Evolutionary conservation across 2,113 vertebrate genomes (phyloP), one percentile per base, ranked within the genome.

Genomic region (Empidonax alnorum): DNA sequence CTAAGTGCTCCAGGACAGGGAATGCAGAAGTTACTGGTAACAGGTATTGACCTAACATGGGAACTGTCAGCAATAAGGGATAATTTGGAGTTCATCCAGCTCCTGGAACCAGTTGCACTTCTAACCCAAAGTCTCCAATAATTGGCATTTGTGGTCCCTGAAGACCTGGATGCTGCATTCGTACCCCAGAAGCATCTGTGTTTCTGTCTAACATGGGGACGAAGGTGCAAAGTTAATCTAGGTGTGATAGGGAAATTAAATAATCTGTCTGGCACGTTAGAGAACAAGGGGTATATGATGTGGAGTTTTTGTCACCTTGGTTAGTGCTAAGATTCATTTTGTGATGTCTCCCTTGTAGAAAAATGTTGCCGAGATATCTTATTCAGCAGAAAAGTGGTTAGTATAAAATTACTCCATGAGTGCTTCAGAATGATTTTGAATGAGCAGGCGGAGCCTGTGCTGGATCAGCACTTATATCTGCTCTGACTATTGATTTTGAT

Each of bases 401-500:
- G 16, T 67, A 25, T 74, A 61, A 68, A 93, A 90, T 94, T n/a
- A 65, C 52, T 71, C 27, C 8, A 2, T 66, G 93, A 81, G 35
- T 2, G 6, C 91, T 93, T 92, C 6, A 3, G 80, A 71, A 47
- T 74, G 56, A 77, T 86, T 92, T n/a, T 79, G 83, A 90, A 82
- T 3, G 19, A 86, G 72, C 59, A 63, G 50, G 68, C 8, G 33
- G 83, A 83, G 55, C 52, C 86, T 58, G 7, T 92, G 83, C 89
- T 84, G 56, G 42, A 71, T 94, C 94, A 96, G 91, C 94, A 21
- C 56, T 94, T 90, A 81, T 47, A 14, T 63, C 65, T 87, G 42
- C 1, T 55, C 5, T 52, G 76, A 50, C 55, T 74, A 95, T 80
- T 87, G 94, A 77, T 96, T 95, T 77, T 59, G 79, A 84, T 93